Conservation (phyloP, 2,888 invertebrate species). For the Tricholauxania praeusta region DNA sequence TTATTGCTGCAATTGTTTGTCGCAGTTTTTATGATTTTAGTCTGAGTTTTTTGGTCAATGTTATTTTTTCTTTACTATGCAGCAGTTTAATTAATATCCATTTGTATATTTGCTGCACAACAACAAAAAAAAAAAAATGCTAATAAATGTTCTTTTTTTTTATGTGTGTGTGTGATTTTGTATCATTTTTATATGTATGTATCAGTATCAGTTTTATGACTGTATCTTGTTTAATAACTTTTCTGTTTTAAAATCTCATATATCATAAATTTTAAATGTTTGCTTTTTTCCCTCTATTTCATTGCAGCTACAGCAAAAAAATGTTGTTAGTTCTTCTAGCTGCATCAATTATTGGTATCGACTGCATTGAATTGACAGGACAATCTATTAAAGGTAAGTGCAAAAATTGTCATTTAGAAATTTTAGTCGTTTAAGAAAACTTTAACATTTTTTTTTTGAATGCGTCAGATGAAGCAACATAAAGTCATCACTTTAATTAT, state of each 20-base stretch:
- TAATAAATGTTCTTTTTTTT: background rate
- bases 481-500: too few species aligned
- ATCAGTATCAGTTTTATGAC: constrained; percentile 12
- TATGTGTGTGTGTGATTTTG: background rate
- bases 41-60: constrained; percentile 36
- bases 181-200: background rate
- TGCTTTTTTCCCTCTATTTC: background rate
- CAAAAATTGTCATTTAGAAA: background rate
- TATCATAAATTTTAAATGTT: background rate
- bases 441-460: too few species aligned
- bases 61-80: constrained; percentile 27
- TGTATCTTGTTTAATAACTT: constrained; percentile 9
- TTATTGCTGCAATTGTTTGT: constrained; percentile 1
- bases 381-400: constrained; percentile 59
- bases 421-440: too few species aligned
- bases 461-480: too few species aligned
- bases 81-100: constrained; percentile 16
- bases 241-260: constrained; percentile 7
- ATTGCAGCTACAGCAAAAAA: constrained; percentile 45
- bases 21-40: background rate
- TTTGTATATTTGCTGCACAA: background rate
- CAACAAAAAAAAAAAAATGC: constrained; percentile 5
- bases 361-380: constrained; percentile 52
- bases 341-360: constrained; percentile 36
- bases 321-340: constrained; percentile 36